Conservation (phyloP, 1,140 invertebrate species). For the Bombus vancouverensis region DNA sequence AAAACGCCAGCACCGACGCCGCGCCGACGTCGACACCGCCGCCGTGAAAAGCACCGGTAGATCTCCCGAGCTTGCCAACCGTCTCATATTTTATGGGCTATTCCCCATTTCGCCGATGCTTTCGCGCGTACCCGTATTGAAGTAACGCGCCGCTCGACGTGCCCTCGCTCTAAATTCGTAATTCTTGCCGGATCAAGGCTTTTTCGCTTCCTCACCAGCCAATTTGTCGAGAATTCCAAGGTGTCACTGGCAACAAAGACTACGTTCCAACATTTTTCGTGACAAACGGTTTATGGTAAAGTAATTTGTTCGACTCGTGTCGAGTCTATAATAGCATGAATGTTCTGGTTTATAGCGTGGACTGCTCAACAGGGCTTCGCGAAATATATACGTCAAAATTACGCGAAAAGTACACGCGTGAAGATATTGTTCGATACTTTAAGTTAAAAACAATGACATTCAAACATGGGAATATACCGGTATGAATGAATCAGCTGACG, state of each 20-base stretch:
- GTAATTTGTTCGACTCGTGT: background rate
- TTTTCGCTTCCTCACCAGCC: background rate
- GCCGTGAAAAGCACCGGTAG: conserved; percentile 41
- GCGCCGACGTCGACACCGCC: conserved; percentile 16
- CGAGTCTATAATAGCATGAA: background rate
- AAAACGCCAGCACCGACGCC: conserved; percentile 12
- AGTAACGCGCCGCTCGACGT: conserved; percentile 22
- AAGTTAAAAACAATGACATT: too few relatives aligned
- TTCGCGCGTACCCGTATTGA: conserved; percentile 12
- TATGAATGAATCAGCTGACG: background rate
- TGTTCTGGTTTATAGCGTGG: background rate
- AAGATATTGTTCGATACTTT: too few relatives aligned
- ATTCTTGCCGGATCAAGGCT: conserved; percentile 10
- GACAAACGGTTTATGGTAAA: background rate
- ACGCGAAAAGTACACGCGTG: too few relatives aligned
- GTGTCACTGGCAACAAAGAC: background rate
- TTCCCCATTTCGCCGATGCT: conserved; percentile 29
- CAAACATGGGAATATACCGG: background rate
- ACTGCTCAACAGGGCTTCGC: too few relatives aligned
- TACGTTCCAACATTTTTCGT: background rate
- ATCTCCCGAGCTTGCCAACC: conserved; percentile 41
- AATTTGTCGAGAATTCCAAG: conserved; percentile 1
- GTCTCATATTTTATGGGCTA: conserved; percentile 41
- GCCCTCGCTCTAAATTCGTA: conserved; percentile 9
- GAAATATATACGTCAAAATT: background rate